phyloP scores from a whole-genome alignment of 2,113 vertebrate species.

The Halcyon senegalensis region DNA sequence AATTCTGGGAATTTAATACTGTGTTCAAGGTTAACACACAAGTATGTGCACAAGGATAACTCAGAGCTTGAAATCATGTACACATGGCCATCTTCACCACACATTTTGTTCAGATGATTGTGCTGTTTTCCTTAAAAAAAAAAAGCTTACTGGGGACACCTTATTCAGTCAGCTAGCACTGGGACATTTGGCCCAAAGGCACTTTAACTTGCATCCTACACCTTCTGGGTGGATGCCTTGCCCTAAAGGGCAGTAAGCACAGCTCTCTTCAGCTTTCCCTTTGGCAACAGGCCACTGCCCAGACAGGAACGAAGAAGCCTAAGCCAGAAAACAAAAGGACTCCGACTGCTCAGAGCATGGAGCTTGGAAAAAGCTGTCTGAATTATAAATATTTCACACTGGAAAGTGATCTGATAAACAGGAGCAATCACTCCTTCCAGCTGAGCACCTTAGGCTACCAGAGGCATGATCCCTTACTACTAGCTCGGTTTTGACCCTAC shows the following conservation, averaged over 20 bases:
- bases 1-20: neutral
- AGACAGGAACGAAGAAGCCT: neutral
- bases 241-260: neutral
- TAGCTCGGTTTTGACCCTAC: neutral
- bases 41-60: neutral
- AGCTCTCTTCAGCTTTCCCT: neutral
- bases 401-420: neutral
- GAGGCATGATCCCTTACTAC: neutral
- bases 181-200: neutral
- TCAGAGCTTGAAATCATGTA: neutral
- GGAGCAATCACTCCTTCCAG: neutral
- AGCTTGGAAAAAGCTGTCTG: neutral
- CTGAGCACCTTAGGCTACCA: neutral
- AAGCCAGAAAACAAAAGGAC: slow-evolving; percentile 5
- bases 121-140: neutral
- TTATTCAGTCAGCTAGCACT: neutral
- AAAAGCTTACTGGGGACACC: neutral
- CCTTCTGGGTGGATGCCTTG: neutral
- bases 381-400: slow-evolving; percentile 27
- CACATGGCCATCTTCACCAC: neutral
- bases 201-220: neutral
- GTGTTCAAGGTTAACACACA: neutral
- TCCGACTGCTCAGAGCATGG: neutral
- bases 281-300: neutral
- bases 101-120: neutral